Conservation (phyloP, 2,113 vertebrate genomes). For the Gymnogyps californianus region DNA sequence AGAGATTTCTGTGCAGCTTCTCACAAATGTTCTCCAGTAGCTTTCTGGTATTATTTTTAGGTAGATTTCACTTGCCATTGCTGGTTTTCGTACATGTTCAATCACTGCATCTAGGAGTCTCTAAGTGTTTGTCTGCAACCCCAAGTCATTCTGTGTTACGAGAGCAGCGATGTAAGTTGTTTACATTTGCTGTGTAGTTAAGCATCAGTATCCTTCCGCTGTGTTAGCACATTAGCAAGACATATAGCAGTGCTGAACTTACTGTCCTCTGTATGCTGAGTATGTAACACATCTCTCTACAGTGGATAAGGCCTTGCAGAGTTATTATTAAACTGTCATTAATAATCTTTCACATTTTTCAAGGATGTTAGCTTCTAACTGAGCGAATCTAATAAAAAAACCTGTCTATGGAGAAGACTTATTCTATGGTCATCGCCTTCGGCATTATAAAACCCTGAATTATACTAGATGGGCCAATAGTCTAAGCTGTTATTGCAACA, state of each 20-base stretch:
- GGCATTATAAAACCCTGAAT: neutral
- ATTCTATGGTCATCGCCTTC: neutral
- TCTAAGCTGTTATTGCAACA: neutral
- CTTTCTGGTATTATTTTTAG: neutral
- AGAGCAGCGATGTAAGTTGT: neutral
- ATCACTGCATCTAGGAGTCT: neutral
- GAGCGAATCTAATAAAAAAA: neutral
- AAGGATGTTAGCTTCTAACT: neutral
- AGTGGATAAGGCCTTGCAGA: neutral
- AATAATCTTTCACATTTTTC: neutral
- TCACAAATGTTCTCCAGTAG: neutral
- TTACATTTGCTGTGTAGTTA: neutral
- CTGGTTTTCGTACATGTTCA: neutral
- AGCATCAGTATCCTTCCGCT: rapidly evolving
- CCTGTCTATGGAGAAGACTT: neutral
- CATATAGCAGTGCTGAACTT: neutral
- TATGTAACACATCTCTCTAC: neutral
- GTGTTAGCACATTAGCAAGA: neutral
- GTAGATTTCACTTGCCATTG: neutral
- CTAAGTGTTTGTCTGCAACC: neutral
- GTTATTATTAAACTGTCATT: neutral
- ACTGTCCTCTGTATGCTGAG: neutral
- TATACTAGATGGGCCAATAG: neutral
- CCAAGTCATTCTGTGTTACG: neutral
- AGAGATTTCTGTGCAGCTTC: neutral